Percentiles rank a stretch among this genome's conserved stretches.
These are phyloP conservation scores for Ictalurus furcatus DNA, from an alignment of 2,113 vertebrate species.

Conservation along the genomic window DNA sequence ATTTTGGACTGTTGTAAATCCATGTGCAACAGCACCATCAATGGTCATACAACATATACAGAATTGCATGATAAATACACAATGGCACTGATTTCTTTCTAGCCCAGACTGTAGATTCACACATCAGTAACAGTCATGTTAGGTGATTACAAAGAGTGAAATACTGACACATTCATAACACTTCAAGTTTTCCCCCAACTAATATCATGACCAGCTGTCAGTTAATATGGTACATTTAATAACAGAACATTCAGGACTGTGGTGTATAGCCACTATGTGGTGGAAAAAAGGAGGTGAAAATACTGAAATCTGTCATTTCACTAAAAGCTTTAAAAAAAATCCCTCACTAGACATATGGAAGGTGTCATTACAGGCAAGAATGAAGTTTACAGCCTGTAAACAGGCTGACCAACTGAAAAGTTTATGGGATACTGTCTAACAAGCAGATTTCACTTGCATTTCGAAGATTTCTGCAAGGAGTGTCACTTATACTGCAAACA, in stretches of 20 bases:
- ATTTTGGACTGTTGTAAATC: not conserved
- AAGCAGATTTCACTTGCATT: not conserved
- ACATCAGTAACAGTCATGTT: not conserved
- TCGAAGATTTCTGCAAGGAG: not conserved
- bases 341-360: not conserved
- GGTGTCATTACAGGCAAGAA: not conserved
- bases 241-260: not conserved
- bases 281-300: not conserved
- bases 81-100: not conserved
- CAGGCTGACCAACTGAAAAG: not conserved
- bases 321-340: not conserved
- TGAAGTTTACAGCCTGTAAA: slow-evolving; percentile 11
- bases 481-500: slow-evolving; percentile 2
- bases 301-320: not conserved
- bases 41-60: not conserved
- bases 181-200: not conserved
- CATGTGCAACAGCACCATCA: not conserved
- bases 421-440: slow-evolving; percentile 18
- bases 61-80: not conserved
- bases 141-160: not conserved
- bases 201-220: not conserved
- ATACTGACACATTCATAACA: not conserved
- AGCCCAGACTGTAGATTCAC: not conserved
- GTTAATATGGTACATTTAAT: no score
- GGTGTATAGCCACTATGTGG: not conserved